Base-by-base conservation (phyloP, 1,140 invertebrate species). In the Ceratitis capitata region DNA sequence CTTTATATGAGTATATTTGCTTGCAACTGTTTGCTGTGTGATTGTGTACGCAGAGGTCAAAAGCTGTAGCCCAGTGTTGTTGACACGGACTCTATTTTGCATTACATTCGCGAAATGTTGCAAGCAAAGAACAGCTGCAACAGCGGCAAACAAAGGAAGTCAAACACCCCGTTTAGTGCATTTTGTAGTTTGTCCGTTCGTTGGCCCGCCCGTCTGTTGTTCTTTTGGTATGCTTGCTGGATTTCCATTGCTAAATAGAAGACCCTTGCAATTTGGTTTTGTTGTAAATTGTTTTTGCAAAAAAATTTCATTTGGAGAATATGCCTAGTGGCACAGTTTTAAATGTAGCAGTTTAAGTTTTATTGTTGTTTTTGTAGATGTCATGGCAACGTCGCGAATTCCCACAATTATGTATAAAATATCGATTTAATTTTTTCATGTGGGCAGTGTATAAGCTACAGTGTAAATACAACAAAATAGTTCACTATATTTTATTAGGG, bases 241-340 rank as follows among this genome's bases (percentile, higher is more conserved):
- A 4, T 19, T 69, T 26, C 39, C 19, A n/a, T 69, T 39, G 64
- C 35, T 35, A n/a, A 14, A 69, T 45, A 45, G 32, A n/a, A n/a
- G n/a, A n/a, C n/a, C n/a, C n/a, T n/a, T n/a, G n/a, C n/a, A n/a
- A n/a, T n/a, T n/a, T n/a, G n/a, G n/a, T n/a, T n/a, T n/a, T n/a
- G n/a, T n/a, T 35, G 32, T 45, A 78, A 1, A n/a, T 26, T 78
- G 69, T 42, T 78, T 45, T 78, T 45, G 69, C 45, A 78, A 39
- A 78, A 39, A 78, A 78, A 45, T 78, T 45, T 78, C 69, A 78
- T 78, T 78, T 23, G 69, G 39, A 19, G 69, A 7, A 78, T 78
- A 78, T 78, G 69, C 69, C 69, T 78, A 78, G 69, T 78, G 69
- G 69, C 69, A 78, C 39, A 78, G 69, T 78, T 78, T 78, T 45